Evolutionary conservation across 2,888 invertebrate genomes (phyloP).

Genomic region (Agonum fuliginosum): DNA sequence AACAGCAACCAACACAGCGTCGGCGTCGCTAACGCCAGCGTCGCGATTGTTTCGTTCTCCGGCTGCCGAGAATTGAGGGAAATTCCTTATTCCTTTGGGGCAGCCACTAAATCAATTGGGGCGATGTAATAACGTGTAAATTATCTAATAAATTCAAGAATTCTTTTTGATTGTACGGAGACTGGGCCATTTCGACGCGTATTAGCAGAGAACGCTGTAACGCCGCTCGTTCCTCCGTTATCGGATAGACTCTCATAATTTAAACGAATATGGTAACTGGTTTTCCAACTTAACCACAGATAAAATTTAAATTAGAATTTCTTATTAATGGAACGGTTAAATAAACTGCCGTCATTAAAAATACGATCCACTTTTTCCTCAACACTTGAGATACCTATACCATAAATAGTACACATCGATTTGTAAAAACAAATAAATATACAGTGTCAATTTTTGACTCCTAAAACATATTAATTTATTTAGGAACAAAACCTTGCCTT

Average conservation of each 20-base stretch:
- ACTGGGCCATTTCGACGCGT: constrained; percentile 4
- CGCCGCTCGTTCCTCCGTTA: neutral
- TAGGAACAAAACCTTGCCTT: too few species aligned
- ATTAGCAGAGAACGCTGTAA: neutral
- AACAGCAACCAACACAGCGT: too few species aligned
- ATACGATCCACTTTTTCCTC: neutral
- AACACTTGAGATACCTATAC: too few species aligned
- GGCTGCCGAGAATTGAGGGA: constrained; percentile 34
- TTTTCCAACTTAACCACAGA: constrained; percentile 11
- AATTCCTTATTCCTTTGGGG: constrained; percentile 11
- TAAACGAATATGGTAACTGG: constrained; percentile 23
- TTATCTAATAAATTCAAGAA: constrained; percentile 53
- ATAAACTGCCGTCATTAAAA: neutral
- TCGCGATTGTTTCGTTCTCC: constrained; percentile 30
- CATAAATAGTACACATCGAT: too few species aligned
- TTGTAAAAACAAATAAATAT: too few species aligned
- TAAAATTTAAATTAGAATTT: constrained; percentile 29
- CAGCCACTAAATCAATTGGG: constrained; percentile 49
- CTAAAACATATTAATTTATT: too few species aligned
- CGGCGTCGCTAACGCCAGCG: neutral
- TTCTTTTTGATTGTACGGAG: constrained; percentile 44
- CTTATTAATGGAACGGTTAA: constrained; percentile 17
- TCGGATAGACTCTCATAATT: constrained; percentile 2
- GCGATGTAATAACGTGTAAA: constrained; percentile 55
- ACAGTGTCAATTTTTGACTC: too few species aligned